Base-by-base conservation (phyloP, 1,140 invertebrate genomes). In the Heliothis virescens region DNA sequence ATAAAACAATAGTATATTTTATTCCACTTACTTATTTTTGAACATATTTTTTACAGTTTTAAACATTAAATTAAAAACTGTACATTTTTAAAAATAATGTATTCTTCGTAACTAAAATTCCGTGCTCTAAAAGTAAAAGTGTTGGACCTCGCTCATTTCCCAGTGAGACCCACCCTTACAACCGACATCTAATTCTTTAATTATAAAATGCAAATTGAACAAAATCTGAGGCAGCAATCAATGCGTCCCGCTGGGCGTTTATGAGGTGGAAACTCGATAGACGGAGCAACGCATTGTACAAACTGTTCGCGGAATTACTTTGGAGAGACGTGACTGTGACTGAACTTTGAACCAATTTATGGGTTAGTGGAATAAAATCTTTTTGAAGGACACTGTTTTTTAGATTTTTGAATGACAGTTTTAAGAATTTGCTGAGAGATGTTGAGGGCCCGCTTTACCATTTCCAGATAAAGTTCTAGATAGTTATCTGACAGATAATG, bases 121-220 rank as follows among this genome's bases (percentile, higher is more conserved):
- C 5, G 13, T 13, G 16, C 26, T 26, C 21, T 62, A 0, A 29
- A 26, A 26, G 21, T 26, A 26, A 26, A 26, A 21, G 60, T 15
- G 9, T n/a, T 34, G 0, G 0, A 26, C 47, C n/a, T 53, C 13
- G 67, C 62, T 67, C 62, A 63, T 76, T 60, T 50, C 26, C 13
- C 47, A 52, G 1, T 82, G 83, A 80, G 82, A 63, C 78, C 18
- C 57, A 62, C 60, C 73, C 63, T 76, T 77, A 71, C 16, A 59
- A 63, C 50, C 75, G 79, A 75, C 5, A 83, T 88, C 86, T 90
- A 89, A 91, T 91, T 91, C 90, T 90, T 91, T 90, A 91, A 91
- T 91, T 91, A 91, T 91, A 91, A 91, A 87, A 91, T 91, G 90
- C 89, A 91, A 91, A 91, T 91, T 88, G 83, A 34, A 47, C 72